phyloP scores from a whole-genome alignment of 2,888 invertebrate species.

The Agrotis puta region DNA sequence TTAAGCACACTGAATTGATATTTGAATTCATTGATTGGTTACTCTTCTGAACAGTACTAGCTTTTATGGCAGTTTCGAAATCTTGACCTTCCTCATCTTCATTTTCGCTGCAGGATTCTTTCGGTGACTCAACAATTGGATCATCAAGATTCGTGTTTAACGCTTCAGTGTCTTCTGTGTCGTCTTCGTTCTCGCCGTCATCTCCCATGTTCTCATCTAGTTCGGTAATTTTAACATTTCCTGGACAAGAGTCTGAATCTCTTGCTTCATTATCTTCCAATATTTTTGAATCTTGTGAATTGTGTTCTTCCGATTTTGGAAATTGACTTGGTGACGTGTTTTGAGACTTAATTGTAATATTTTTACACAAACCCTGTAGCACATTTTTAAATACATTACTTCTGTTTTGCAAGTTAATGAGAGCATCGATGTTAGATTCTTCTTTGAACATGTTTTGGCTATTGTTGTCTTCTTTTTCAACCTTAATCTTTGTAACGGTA shows the following conservation, averaged over 20 bases:
- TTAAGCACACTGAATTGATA: slow-evolving; percentile 68
- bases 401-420: slow-evolving; percentile 50
- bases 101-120: slow-evolving; percentile 72
- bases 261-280: slow-evolving; percentile 65
- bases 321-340: slow-evolving; percentile 73
- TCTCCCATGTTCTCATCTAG: slow-evolving; percentile 66
- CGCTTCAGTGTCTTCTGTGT: slow-evolving; percentile 60
- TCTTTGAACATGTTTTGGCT: slow-evolving; percentile 49
- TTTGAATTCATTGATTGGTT: slow-evolving; percentile 55
- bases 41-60: slow-evolving; percentile 68
- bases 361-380: slow-evolving; percentile 80
- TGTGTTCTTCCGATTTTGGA: slow-evolving; percentile 61
- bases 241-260: slow-evolving; percentile 72
- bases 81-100: slow-evolving; percentile 71
- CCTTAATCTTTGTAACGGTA: slow-evolving; percentile 38
- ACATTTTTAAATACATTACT: slow-evolving; percentile 73
- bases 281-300: slow-evolving; percentile 64
- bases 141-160: slow-evolving; percentile 56
- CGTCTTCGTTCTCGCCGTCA: slow-evolving; percentile 68
- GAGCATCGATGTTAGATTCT: slow-evolving; percentile 54
- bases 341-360: slow-evolving; percentile 82
- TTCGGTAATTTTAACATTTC: slow-evolving; percentile 82
- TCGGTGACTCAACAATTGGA: slow-evolving; percentile 77
- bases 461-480: slow-evolving; percentile 54
- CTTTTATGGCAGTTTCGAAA: slow-evolving; percentile 73